These are phyloP conservation scores for Chaetops frenatus DNA, from an alignment of 2,113 vertebrate species.

Conservation along the genomic window DNA sequence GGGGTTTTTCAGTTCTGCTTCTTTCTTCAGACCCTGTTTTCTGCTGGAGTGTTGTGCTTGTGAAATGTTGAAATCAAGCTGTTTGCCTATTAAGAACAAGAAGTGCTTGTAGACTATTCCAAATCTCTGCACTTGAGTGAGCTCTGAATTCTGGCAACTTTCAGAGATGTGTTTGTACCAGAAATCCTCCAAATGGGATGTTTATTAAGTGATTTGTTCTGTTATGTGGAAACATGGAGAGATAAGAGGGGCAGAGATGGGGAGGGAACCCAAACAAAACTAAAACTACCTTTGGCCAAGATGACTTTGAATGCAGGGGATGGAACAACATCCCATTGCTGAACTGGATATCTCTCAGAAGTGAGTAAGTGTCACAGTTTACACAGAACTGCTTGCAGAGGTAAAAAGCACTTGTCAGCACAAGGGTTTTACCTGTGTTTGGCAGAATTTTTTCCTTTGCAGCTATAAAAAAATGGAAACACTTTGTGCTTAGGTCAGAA, in stretches of 20 bases:
- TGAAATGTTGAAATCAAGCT: not conserved
- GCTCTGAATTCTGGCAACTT: not conserved
- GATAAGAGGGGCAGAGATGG: fast-evolving
- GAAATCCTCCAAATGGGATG: not conserved
- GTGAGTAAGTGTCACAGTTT: not conserved
- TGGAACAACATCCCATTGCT: not conserved
- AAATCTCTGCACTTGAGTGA: not conserved
- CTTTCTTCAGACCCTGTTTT: not conserved
- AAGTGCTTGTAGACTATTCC: not conserved
- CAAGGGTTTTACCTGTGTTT: not conserved
- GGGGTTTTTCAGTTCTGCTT: not conserved
- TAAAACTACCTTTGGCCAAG: not conserved
- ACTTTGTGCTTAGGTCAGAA: not conserved
- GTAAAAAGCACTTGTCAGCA: not conserved
- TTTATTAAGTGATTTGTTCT: not conserved
- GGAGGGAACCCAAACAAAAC: not conserved
- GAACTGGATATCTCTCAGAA: not conserved
- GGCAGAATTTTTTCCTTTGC: not conserved
- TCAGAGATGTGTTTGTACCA: not conserved
- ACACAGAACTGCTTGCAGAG: not conserved
- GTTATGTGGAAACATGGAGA: not conserved
- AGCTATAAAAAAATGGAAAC: not conserved
- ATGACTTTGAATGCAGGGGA: not conserved
- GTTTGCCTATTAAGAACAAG: not conserved
- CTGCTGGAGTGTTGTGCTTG: not conserved